These are phyloP conservation scores for Eulithis prunata DNA, from an alignment of 2,888 invertebrate genomes.

Conservation along the genomic window DNA sequence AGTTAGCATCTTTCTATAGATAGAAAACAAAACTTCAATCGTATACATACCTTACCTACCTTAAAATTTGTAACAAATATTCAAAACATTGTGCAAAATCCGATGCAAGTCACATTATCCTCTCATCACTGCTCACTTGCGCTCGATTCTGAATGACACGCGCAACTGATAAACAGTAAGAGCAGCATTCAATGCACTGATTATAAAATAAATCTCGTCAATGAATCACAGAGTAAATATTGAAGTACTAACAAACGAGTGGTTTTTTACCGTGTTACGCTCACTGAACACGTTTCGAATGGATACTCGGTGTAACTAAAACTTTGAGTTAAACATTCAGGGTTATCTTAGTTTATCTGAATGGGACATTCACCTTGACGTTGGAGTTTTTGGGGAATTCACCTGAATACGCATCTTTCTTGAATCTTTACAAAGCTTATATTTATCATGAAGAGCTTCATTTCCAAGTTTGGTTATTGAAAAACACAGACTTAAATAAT, in stretches of 20 bases:
- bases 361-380: constrained; percentile 36
- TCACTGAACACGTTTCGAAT: constrained; percentile 46
- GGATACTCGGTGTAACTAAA: constrained; percentile 33
- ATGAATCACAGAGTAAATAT: constrained; percentile 19
- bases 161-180: constrained; percentile 31
- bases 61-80: background rate
- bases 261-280: constrained; percentile 35
- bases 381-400: constrained; percentile 17
- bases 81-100: constrained; percentile 10
- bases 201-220: constrained; percentile 27
- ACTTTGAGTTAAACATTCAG: constrained; percentile 30
- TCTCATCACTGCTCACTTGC: constrained; percentile 28
- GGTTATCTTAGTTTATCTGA: constrained; percentile 57
- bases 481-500: too few species aligned
- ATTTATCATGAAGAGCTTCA: background rate
- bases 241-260: background rate
- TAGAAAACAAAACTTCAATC: too few species aligned
- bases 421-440: constrained; percentile 12
- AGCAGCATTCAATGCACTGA: constrained; percentile 16
- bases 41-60: too few species aligned
- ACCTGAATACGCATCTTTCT: constrained; percentile 23
- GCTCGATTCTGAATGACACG: constrained; percentile 22
- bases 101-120: constrained; percentile 29
- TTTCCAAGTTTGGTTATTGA: background rate
- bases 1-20: too few species aligned